These are phyloP conservation scores for Caenorhabditis virilis DNA, from an alignment of 2,888 invertebrate species.

Conservation along the genomic window DNA sequence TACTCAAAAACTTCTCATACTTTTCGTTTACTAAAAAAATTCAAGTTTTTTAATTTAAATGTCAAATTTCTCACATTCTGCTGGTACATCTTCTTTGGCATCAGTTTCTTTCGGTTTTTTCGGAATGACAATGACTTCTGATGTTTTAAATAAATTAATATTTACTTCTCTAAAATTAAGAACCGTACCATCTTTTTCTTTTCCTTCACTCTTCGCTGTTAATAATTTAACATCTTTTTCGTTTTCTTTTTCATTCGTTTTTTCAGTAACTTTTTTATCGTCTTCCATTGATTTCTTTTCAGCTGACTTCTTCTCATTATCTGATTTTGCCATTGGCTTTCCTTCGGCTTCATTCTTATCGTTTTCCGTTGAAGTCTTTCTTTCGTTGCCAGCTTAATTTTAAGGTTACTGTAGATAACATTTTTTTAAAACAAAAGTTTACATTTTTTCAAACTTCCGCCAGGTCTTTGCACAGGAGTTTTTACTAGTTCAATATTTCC, in stretches of 20 bases:
- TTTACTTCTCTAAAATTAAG: background rate
- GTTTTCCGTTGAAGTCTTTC: background rate
- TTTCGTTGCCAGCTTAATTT: constrained; percentile 5
- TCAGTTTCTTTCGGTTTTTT: background rate
- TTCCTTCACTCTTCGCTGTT: constrained; percentile 1
- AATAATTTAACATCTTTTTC: no score
- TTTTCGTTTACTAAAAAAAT: no score
- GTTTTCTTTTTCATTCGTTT: background rate
- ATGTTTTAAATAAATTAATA: background rate
- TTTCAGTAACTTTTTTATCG: constrained; percentile 2
- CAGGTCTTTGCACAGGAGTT: background rate
- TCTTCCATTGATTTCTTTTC: background rate
- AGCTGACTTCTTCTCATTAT: constrained; percentile 9
- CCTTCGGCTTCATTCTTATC: background rate
- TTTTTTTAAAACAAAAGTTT: no score
- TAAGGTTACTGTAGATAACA: background rate
- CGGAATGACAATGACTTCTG: no score
- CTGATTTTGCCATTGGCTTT: background rate
- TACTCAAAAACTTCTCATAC: background rate
- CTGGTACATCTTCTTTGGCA: no score
- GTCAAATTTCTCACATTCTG: no score
- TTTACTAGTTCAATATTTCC: constrained; percentile 13
- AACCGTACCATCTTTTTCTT: background rate
- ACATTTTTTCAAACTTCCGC: no score
- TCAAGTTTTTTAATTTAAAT: no score